Evolutionary conservation across 2,888 invertebrate species (phyloP).

Genomic region (Rhyacophila evoluta): DNA sequence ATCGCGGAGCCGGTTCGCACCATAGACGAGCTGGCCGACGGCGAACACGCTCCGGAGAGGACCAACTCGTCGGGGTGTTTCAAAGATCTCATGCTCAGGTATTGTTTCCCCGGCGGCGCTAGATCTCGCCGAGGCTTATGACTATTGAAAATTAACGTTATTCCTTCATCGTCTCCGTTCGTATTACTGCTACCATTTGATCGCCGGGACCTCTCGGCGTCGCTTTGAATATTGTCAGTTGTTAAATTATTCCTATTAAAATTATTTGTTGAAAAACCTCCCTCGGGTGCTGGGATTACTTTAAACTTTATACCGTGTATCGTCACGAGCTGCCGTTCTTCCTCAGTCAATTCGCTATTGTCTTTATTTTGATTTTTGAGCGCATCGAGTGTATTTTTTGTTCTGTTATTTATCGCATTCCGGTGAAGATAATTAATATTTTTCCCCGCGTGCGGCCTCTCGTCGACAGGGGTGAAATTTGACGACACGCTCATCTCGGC

Average conservation of each 20-base stretch:
- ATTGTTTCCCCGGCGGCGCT: conserved; percentile 67
- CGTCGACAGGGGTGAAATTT: conserved; percentile 30
- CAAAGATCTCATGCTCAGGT: conserved; percentile 57
- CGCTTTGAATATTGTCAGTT: conserved; percentile 29
- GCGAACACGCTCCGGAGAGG: conserved; percentile 59
- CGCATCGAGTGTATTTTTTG: conserved; percentile 39
- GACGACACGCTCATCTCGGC: conserved; percentile 6
- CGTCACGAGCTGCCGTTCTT: conserved; percentile 34
- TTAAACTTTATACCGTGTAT: conserved; percentile 40
- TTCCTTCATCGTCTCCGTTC: conserved; percentile 43
- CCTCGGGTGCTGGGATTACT: conserved; percentile 25
- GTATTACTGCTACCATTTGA: neutral
- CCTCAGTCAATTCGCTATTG: conserved; percentile 16
- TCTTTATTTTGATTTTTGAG: conserved; percentile 31
- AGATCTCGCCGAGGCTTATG: conserved; percentile 58
- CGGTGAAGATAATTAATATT: conserved; percentile 46
- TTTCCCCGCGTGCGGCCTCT: conserved; percentile 29
- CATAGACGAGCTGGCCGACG: conserved; percentile 59
- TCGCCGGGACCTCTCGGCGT: conserved; percentile 26
- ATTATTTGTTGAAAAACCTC: conserved; percentile 27
- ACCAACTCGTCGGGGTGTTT: conserved; percentile 65
- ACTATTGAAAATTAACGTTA: conserved; percentile 54
- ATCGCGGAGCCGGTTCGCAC: conserved; percentile 65
- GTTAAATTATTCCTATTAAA: conserved; percentile 33
- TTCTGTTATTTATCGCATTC: conserved; percentile 52